Evolutionary conservation across 2,797 vertebrate genomes (phyloP), one percentile per base, ranked within the genome.

Genomic region (Melopsittacus undulatus): DNA sequence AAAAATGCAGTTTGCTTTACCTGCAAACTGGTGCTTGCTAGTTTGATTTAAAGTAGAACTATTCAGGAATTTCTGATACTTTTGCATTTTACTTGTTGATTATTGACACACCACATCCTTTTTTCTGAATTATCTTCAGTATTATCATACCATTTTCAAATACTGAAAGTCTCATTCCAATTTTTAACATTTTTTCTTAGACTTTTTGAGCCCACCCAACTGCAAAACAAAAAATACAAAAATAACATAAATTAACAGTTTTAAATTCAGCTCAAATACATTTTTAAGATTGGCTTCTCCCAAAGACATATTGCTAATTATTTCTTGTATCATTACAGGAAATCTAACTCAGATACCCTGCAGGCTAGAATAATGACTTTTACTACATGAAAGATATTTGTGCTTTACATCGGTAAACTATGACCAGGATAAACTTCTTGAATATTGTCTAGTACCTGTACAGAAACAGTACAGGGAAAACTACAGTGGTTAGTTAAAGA

Each of bases 1-100:
- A 79, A 95, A 83, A 83, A 46, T 34, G 92, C 63, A 81, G 87
- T 74, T 89, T 89, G 57, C 79, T 74, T 75, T 89, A 83, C n/a
- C 68, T 66, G 18, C 36, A 93, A 93, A 79, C 34, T 87, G 80
- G 69, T 14, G 6, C 51, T 90, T 66, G 27, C n/a, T 90, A 62
- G 67, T 72, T 90, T 81, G 38, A 73, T 82, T 62, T 83, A 87
- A 34, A 94, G 83, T 15, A 87, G 32, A 90, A 92, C 77, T 57
- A 83, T 72, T 57, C 38, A 61, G 34, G 61, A 82, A 56, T 14
- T 76, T 76, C 36, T 63, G 36, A 30, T 63, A 45, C 16, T 89
- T 87, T 38, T 57, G 32, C 24, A 67, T 52, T 69, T 93, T 72
- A 74, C 59, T 48, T 46, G 34, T 45, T 76, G 29, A 16, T 93